These are phyloP conservation scores for Python bivittatus DNA, from an alignment of 2,113 vertebrate genomes.

Conservation along the genomic window DNA sequence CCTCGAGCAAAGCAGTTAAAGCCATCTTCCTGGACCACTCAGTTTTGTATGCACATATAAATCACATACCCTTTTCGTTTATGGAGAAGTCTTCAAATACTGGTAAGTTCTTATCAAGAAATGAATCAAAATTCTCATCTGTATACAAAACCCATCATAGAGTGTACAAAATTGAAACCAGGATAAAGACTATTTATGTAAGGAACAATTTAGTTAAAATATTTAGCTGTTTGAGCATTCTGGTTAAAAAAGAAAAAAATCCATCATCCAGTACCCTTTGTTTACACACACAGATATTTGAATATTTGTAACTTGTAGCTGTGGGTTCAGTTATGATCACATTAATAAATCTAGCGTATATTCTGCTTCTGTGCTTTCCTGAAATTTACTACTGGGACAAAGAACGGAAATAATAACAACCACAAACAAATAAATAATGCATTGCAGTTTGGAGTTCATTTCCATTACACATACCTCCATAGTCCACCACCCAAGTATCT, in stretches of 20 bases:
- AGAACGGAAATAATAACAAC: not conserved
- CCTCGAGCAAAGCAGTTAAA: not conserved
- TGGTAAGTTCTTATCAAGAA: not conserved
- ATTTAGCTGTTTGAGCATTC: not conserved
- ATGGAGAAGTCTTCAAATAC: not conserved
- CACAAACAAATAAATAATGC: constrained; percentile 25
- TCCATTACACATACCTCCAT: constrained; percentile 35
- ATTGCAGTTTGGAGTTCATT: constrained; percentile 53
- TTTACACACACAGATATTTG: not conserved
- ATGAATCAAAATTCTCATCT: not conserved
- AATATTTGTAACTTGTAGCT: constrained; percentile 21
- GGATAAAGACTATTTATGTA: not conserved
- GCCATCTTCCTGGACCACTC: not conserved
- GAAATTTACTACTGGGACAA: constrained; percentile 18
- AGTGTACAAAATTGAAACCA: not conserved
- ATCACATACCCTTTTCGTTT: not conserved
- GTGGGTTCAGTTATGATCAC: constrained; percentile 8
- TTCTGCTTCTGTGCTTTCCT: constrained; percentile 33
- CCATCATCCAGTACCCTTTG: not conserved
- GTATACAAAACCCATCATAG: not conserved
- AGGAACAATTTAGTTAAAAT: constrained; percentile 1
- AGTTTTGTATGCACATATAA: not conserved
- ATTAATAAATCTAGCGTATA: constrained; percentile 25
- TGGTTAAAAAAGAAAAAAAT: not conserved
- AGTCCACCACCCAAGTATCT: constrained; percentile 43